Evolutionary conservation across 2,888 invertebrate species (phyloP).

Genomic region (Caenorhabditis uteleia): DNA sequence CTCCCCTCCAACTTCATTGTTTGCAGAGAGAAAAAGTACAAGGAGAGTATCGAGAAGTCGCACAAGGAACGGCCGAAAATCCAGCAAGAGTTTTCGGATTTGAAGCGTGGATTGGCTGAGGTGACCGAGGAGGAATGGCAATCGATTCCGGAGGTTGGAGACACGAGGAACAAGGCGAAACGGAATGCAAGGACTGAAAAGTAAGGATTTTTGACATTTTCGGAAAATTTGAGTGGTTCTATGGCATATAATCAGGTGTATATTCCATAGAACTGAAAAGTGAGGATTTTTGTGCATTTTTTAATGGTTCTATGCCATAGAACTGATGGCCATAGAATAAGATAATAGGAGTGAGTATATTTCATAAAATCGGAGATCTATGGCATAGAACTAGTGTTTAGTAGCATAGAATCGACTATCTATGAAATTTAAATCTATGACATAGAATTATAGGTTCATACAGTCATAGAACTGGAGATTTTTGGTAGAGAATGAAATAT

Average conservation of each 20-base stretch:
- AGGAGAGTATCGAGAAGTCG: conserved; percentile 87
- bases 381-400: too few species aligned
- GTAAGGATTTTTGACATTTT: conserved; percentile 70
- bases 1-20: too few species aligned
- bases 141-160: conserved; percentile 97
- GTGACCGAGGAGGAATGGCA: conserved; percentile 93
- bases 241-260: conserved; percentile 8
- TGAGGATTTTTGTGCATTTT: background rate
- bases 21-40: conserved; percentile 75
- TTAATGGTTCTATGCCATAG: background rate
- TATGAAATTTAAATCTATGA: too few species aligned
- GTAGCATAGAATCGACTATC: too few species aligned
- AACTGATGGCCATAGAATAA: too few species aligned
- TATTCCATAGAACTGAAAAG: background rate
- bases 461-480: too few species aligned
- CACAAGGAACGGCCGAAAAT: conserved; percentile 98
- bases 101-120: conserved; percentile 77
- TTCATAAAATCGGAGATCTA: too few species aligned
- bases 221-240: too few species aligned
- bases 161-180: conserved; percentile 93
- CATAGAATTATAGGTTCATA: too few species aligned
- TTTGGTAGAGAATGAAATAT: too few species aligned
- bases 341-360: too few species aligned
- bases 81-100: conserved; percentile 97
- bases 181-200: conserved; percentile 92